Percentiles rank a stretch among this genome's conserved stretches.
phyloP scores from a whole-genome alignment of 2,797 vertebrate genomes.

The Aphelocoma californica region DNA sequence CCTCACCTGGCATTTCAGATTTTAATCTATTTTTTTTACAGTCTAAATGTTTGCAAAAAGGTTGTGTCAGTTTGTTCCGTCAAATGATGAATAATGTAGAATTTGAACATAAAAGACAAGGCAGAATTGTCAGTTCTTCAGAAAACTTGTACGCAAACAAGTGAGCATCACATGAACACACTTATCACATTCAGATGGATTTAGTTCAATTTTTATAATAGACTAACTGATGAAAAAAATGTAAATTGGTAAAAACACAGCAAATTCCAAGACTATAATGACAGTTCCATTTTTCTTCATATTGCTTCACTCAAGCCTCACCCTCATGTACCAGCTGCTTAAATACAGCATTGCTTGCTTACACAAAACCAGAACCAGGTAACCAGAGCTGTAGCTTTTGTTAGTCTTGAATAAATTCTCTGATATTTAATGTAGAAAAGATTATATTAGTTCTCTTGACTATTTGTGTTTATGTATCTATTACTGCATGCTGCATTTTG shows the following conservation, averaged over 20 bases:
- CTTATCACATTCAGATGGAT: not conserved
- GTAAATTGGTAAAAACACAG: not conserved
- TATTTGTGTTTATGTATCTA: slow-evolving; percentile 10
- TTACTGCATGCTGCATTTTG: slow-evolving; percentile 1
- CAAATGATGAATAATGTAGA: slow-evolving; percentile 47
- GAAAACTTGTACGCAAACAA: not conserved
- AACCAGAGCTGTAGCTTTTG: not conserved
- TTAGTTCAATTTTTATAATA: slow-evolving; percentile 1
- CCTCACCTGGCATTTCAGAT: slow-evolving; percentile 59
- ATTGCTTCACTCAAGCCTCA: not conserved
- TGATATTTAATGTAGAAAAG: not conserved
- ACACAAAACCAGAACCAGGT: not conserved
- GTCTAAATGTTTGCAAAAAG: slow-evolving; percentile 62
- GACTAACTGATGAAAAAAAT: not conserved
- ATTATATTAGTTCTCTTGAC: not conserved
- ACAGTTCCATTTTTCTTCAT: not conserved
- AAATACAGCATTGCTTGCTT: not conserved
- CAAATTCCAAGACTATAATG: not conserved
- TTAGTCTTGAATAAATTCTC: not conserved
- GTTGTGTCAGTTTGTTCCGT: slow-evolving; percentile 50
- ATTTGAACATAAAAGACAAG: not conserved
- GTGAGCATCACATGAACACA: not conserved
- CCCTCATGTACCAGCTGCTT: not conserved
- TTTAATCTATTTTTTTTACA: slow-evolving; percentile 43
- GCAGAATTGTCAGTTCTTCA: not conserved